These are phyloP conservation scores for Hyppa rectilinea DNA, from an alignment of 2,888 invertebrate genomes.

Conservation along the genomic window DNA sequence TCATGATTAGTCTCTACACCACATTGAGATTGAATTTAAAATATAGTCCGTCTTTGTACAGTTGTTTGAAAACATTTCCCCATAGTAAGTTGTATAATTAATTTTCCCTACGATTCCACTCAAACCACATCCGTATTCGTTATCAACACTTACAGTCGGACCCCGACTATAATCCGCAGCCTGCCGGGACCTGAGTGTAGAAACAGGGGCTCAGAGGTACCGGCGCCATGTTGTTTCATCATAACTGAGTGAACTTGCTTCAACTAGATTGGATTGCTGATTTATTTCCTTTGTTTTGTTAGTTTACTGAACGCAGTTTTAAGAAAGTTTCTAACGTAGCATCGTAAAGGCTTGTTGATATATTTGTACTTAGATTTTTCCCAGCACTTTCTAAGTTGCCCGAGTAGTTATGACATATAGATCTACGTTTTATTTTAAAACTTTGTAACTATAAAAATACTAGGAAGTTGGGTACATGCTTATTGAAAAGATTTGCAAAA, in stretches of 20 bases:
- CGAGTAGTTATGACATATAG: constrained; percentile 23
- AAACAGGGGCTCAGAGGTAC: neutral
- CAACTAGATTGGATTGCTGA: constrained; percentile 36
- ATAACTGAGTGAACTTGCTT: constrained; percentile 12
- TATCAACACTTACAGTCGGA: constrained; percentile 5
- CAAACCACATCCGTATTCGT: neutral
- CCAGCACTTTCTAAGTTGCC: neutral
- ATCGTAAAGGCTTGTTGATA: neutral
- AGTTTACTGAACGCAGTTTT: constrained; percentile 19
- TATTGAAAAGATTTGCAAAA: no score
- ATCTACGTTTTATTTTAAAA: neutral
- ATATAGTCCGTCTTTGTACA: no score
- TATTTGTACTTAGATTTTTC: neutral
- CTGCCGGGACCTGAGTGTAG: neutral
- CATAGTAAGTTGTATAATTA: no score
- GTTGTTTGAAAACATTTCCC: no score
- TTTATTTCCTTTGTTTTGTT: constrained; percentile 38
- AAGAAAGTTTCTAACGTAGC: constrained; percentile 17
- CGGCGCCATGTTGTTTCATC: constrained; percentile 26
- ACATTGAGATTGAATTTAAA: neutral
- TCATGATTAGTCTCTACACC: neutral
- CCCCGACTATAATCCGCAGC: neutral
- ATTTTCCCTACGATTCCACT: neutral
- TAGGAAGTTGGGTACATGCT: neutral
- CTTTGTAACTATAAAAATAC: neutral